phyloP scores from a whole-genome alignment of 2,797 vertebrate species.

The Hemibagrus guttatus region DNA sequence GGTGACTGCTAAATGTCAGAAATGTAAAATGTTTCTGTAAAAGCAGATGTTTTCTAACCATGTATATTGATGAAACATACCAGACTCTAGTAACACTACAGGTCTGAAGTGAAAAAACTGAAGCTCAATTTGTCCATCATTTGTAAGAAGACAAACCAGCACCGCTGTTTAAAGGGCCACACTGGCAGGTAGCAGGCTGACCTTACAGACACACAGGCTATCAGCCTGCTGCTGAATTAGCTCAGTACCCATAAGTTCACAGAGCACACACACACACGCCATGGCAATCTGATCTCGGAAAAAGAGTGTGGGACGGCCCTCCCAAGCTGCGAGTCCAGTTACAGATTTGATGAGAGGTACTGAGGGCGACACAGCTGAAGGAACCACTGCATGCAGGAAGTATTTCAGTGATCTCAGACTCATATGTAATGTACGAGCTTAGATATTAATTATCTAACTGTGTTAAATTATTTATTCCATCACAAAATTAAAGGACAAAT shows the following conservation, averaged over 20 bases:
- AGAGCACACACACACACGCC: constrained; percentile 31
- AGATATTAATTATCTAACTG: background rate
- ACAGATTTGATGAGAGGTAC: constrained; percentile 57
- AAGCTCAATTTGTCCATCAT: background rate
- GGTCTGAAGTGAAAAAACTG: background rate
- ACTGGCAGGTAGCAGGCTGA: background rate
- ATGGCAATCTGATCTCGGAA: constrained; percentile 76
- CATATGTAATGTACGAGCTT: background rate
- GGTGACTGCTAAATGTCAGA: too few relatives aligned
- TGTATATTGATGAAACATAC: background rate
- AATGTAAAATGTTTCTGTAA: background rate
- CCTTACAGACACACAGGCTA: background rate
- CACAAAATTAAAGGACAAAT: background rate
- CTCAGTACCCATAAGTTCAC: background rate
- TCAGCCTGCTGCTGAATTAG: background rate
- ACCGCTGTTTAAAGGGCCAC: background rate
- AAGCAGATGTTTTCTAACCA: background rate
- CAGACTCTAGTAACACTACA: background rate
- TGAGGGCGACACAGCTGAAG: constrained; percentile 19
- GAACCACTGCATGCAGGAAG: background rate
- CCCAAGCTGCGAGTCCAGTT: constrained; percentile 61
- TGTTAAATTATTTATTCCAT: background rate
- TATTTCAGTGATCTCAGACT: background rate
- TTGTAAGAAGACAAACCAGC: background rate
- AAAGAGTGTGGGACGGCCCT: constrained; percentile 53